Base-by-base conservation (phyloP, 2,113 vertebrate genomes). In the Lamprologus callipterus region DNA sequence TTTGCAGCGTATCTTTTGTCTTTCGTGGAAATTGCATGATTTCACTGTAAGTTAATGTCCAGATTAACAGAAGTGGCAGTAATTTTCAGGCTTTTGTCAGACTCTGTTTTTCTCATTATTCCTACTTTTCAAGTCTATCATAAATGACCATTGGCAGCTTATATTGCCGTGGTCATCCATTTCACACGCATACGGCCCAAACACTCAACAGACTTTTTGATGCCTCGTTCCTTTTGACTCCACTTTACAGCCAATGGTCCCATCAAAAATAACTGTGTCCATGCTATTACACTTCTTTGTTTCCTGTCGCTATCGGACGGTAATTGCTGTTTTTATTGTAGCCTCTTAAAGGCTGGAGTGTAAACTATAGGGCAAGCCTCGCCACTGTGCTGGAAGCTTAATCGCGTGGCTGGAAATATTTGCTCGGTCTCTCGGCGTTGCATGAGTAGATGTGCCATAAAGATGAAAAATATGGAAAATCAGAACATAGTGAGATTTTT, bases 261-360 rank as follows among this genome's bases (percentile, higher is more conserved):
- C 85, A 90, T 93, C 80, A 58, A 93, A 88, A 93, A 87, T 70
- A 93, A 92, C 87, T 55, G 88, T 90, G 89, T 88, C 91, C 63
- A 42, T 89, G 92, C 88, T 90, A 89, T 93, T 84, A 82, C 80
- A 78, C 90, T 90, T 86, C 86, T 91, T 91, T 93, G 89, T 94
- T 86, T 92, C 91, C 86, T 93, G 93, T 92, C 92, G 91, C 90
- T 80, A 90, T 92, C n/a, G 42, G 63, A 40, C 13, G 6, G 94
- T 94, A 94, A 95, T 95, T 94, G 91, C 85, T 80, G 70, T 92
- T 93, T 95, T 93, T 93, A 93, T 92, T 93, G 91, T 92, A 54
- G 89, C 85, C 89, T 94, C 91, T 93, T 88, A 91, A 78, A 75
- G 85, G 84, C 90, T 93, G 26, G 63, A 94, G 92, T 91, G 93